Base-by-base conservation (phyloP, 2,113 vertebrate genomes). In the Pardalotus punctatus region DNA sequence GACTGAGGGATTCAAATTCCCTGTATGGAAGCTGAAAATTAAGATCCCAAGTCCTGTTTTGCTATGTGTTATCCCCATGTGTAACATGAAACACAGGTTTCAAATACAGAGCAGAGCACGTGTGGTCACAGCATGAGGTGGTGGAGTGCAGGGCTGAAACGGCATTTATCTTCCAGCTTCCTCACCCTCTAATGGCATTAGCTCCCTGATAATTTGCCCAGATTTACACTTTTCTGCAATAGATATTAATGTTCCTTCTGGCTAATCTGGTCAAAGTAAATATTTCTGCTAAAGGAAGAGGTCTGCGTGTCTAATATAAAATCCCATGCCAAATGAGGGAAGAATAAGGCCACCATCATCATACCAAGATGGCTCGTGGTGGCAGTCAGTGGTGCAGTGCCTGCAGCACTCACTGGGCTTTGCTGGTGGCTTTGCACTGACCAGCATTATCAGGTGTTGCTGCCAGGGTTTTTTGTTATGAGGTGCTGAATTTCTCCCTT, bases 331-430 rank as follows among this genome's bases (percentile, higher is more conserved):
- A 22, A 40, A 3, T 0, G 4, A 19, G 25, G 29, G 35, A 86
- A 45, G 40, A 14, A 31, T 27, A 17, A 35, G 35, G 31, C 17
- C 15, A 27, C 3, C 0, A 1, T 45, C 0, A 1, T 45, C 10
- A 10, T 51, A 24, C n/a, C 6, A 2, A 57, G 33, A 9, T 5
- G 21, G 47, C n/a, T 82, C 0, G 0, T 43, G 58, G 58, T 61
- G 28, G 29, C 62, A 51, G 36, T 51, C 2, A 0, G 51, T 47
- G 31, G 19, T 1, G 1, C 0, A 0, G 7, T 51, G 14, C 25
- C 13, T 0, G 0, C 57, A 76, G 48, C 66, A 31, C 13, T 74
- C 3, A 0, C 27, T 61, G 33, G 42, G 16, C 54, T 88, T 66
- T 60, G 47, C 57, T 21, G 2, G 1, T 62, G 40, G 9, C 40